A percentile compares a stretch with the other conserved stretches of the same genome.
phyloP scores from a whole-genome alignment of 2,113 vertebrate species.

The Lontra canadensis region DNA sequence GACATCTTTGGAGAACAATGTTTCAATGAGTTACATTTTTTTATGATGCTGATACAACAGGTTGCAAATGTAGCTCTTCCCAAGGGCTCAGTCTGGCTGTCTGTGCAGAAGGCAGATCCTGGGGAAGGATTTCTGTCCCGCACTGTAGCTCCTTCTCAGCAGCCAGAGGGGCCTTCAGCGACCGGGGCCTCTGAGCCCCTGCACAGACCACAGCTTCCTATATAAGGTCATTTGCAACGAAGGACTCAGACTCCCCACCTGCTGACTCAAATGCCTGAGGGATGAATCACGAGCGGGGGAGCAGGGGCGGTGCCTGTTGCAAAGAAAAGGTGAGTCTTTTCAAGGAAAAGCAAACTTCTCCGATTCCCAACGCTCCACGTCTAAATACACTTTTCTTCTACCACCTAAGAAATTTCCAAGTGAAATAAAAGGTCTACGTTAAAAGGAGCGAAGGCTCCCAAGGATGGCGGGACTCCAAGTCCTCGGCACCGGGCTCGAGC shows the following conservation, averaged over 20 bases:
- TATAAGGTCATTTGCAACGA: background rate
- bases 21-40: background rate
- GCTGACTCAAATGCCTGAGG: background rate
- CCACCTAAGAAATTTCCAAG: background rate
- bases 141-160: background rate
- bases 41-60: background rate
- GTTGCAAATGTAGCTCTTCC: background rate
- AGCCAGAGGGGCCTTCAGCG: background rate
- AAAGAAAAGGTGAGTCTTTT: constrained; percentile 1
- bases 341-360: background rate
- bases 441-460: background rate
- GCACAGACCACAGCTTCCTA: background rate
- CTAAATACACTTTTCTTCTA: background rate
- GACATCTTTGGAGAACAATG: background rate
- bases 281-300: background rate
- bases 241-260: background rate
- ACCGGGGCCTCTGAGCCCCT: no score
- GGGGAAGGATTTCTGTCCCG: background rate
- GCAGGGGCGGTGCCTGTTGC: background rate
- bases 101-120: background rate
- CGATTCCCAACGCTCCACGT: background rate
- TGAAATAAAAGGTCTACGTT: background rate
- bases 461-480: background rate
- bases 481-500: background rate
- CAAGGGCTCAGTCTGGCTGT: background rate